Conservation (phyloP, 2,888 invertebrate genomes). For the Notocelia uddmanniana region DNA sequence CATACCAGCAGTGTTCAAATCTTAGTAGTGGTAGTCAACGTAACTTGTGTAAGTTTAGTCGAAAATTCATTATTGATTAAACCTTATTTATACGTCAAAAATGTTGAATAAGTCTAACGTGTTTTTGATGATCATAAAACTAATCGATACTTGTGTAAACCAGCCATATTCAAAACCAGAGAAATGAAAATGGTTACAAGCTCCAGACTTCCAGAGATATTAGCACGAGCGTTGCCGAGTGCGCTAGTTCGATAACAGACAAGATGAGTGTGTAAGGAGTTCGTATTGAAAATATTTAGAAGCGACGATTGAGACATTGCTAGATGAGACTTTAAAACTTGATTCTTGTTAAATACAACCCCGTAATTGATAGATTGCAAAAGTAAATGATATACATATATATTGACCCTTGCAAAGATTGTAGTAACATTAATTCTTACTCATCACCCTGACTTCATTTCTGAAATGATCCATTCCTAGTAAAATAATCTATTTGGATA, state of each 20-base stretch:
- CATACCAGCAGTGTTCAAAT: slow-evolving; percentile 32
- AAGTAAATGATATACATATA: no score
- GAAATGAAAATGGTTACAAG: neutral
- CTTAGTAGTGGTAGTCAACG: neutral
- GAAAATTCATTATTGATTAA: no score
- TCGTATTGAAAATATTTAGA: neutral
- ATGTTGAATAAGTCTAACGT: neutral
- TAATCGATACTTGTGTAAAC: neutral
- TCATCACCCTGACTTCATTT: no score
- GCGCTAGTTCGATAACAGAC: neutral
- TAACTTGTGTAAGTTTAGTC: neutral
- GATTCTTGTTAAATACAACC: no score
- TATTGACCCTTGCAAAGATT: no score
- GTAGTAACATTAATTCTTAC: no score
- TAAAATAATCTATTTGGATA: neutral
- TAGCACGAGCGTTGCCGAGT: neutral
- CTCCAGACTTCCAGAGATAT: neutral
- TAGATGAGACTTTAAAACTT: neutral
- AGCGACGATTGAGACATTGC: neutral
- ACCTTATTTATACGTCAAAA: neutral
- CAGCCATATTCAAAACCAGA: neutral
- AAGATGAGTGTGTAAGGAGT: neutral
- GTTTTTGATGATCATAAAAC: neutral
- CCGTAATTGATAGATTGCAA: no score
- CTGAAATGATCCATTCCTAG: neutral